Conservation (phyloP, 2,113 vertebrate genomes). For the Cacatua alba region DNA sequence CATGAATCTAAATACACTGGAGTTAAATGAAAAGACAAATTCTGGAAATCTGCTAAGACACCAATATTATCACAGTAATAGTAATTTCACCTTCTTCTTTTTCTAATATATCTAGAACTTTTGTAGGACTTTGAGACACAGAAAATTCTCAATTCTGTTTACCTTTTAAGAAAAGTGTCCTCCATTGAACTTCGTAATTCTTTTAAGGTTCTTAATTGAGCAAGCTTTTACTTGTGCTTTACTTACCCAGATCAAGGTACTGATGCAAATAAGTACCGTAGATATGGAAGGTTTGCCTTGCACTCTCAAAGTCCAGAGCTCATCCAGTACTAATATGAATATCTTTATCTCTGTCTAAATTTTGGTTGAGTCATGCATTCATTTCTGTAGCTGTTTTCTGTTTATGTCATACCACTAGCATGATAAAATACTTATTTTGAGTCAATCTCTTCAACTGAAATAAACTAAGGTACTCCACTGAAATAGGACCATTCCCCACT, state of each 20-base stretch:
- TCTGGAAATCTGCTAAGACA: neutral
- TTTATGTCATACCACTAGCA: neutral
- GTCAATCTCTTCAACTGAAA: neutral
- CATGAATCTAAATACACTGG: neutral
- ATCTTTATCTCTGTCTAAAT: neutral
- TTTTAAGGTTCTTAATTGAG: neutral
- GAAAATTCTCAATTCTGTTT: neutral
- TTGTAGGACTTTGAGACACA: neutral
- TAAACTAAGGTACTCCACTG: neutral
- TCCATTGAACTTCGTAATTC: neutral
- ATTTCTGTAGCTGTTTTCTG: neutral
- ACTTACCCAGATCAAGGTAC: neutral
- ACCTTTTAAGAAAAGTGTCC: neutral
- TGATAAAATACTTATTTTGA: neutral
- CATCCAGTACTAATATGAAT: neutral
- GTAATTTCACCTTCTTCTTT: neutral
- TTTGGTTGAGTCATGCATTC: neutral
- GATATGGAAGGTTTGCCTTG: neutral
- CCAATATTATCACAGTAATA: neutral
- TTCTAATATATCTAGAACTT: neutral
- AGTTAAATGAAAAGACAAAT: conserved; percentile 23
- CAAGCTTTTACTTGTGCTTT: neutral
- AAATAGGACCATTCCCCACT: neutral
- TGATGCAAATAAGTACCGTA: neutral
- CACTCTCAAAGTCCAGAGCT: neutral